phyloP scores from a whole-genome alignment of 2,888 invertebrate genomes.

The Minunthozetes semirufus region DNA sequence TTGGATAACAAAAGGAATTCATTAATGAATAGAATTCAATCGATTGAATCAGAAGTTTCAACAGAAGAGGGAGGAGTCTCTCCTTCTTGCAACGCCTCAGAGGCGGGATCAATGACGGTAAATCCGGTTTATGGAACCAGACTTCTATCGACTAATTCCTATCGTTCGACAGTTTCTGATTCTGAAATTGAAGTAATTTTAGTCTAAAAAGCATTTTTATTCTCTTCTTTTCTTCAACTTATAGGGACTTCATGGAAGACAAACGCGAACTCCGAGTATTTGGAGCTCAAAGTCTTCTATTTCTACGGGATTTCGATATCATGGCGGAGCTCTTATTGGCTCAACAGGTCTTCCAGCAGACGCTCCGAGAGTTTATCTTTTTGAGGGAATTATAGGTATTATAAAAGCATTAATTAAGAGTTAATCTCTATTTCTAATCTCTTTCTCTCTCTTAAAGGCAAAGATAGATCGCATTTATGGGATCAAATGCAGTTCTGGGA shows the following conservation, averaged over 20 bases:
- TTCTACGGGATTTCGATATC: conserved; percentile 77
- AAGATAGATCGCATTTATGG: conserved; percentile 61
- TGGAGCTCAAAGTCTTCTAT: conserved; percentile 87
- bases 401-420: conserved; percentile 53
- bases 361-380: conserved; percentile 78
- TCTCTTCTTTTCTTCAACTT: conserved; percentile 41
- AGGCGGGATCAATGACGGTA: conserved; percentile 72
- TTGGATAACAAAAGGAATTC: conserved; percentile 49
- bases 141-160: conserved; percentile 50
- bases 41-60: conserved; percentile 84
- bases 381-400: conserved; percentile 64
- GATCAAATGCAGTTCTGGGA: conserved; percentile 99
- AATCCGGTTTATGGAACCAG: conserved; percentile 63
- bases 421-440: not conserved
- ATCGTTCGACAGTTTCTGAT: conserved; percentile 83
- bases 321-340: conserved; percentile 74
- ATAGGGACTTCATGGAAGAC: conserved; percentile 61
- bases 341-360: conserved; percentile 78
- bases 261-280: conserved; percentile 71
- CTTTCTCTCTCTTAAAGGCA: conserved; percentile 33
- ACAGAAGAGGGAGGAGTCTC: conserved; percentile 52
- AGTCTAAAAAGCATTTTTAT: not conserved
- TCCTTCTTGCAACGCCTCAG: conserved; percentile 48
- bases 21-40: conserved; percentile 64
- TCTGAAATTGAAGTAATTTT: conserved; percentile 67